Percentiles rank a stretch among this genome's conserved stretches.
Evolutionary conservation across 2,888 invertebrate species (phyloP).

Genomic region (Stegana nigrithorax): DNA sequence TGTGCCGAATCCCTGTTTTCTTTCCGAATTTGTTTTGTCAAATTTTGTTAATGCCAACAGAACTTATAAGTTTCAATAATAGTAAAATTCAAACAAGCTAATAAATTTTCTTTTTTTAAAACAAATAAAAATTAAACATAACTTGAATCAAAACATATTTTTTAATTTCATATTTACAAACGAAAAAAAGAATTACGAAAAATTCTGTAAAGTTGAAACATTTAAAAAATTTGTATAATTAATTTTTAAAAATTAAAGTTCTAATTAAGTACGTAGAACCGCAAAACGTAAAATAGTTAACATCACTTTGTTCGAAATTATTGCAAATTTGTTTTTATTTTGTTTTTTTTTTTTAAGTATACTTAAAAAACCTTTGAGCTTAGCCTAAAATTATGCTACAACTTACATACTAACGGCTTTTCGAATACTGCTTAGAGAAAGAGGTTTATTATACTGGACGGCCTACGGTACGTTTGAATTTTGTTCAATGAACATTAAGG

Average conservation of each 20-base stretch:
- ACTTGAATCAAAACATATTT: background rate
- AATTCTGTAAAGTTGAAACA: background rate
- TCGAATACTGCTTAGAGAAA: conserved; percentile 71
- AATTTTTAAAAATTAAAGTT: background rate
- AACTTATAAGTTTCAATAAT: conserved; percentile 40
- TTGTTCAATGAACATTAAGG: too few species aligned
- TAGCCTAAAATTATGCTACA: conserved; percentile 51
- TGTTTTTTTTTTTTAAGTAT: conserved; percentile 37
- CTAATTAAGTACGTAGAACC: conserved; percentile 8
- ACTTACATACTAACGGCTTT: conserved; percentile 68
- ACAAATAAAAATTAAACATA: background rate
- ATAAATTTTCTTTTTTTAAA: background rate
- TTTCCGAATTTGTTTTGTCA: conserved; percentile 61
- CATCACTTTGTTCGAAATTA: conserved; percentile 56
- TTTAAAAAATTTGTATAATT: background rate
- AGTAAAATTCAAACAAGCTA: conserved; percentile 37
- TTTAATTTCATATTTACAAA: too few species aligned
- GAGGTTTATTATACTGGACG: conserved; percentile 68
- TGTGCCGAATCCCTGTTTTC: too few species aligned
- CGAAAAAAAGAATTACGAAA: too few species aligned
- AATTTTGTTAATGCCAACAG: conserved; percentile 26
- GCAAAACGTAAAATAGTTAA: conserved; percentile 17
- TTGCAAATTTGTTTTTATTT: conserved; percentile 42
- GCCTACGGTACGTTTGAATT: background rate
- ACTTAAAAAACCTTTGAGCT: conserved; percentile 37